Evolutionary conservation across 1,140 invertebrate genomes (phyloP).

Genomic region (Thaumetopoea pityocampa): DNA sequence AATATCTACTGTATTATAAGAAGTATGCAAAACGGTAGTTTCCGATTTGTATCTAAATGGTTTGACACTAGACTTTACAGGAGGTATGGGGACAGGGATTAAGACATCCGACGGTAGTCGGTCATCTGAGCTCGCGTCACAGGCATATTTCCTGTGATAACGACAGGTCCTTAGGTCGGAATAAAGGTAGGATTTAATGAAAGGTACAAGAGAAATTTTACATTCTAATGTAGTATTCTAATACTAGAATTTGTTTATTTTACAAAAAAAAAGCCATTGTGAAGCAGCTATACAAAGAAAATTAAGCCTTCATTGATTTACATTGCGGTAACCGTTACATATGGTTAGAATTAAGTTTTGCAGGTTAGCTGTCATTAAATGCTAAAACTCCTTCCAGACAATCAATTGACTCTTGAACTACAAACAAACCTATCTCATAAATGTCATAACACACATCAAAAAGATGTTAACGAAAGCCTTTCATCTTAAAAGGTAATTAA

Average conservation of each 20-base stretch:
- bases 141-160: too few relatives aligned
- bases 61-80: too few relatives aligned
- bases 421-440: constrained; percentile 20
- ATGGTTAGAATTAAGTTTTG: too few relatives aligned
- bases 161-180: too few relatives aligned
- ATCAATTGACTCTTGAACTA: constrained; percentile 20
- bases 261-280: constrained; percentile 38
- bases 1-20: too few relatives aligned
- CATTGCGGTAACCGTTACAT: too few relatives aligned
- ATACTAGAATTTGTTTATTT: constrained; percentile 48
- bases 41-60: too few relatives aligned
- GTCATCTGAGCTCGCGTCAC: too few relatives aligned
- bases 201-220: constrained; percentile 2
- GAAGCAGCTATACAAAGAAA: constrained; percentile 15
- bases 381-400: constrained; percentile 9
- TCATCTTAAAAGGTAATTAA: constrained; percentile 59
- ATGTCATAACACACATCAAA: constrained; percentile 16
- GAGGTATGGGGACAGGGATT: too few relatives aligned
- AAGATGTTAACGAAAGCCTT: constrained; percentile 35
- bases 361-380: constrained; percentile 8
- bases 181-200: neutral
- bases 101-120: too few relatives aligned
- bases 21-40: too few relatives aligned
- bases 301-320: too few relatives aligned
- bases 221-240: constrained; percentile 9